Evolutionary conservation across 2,113 vertebrate species (phyloP), one percentile per base, ranked within the genome.

Genomic region (Eurystomus gularis): DNA sequence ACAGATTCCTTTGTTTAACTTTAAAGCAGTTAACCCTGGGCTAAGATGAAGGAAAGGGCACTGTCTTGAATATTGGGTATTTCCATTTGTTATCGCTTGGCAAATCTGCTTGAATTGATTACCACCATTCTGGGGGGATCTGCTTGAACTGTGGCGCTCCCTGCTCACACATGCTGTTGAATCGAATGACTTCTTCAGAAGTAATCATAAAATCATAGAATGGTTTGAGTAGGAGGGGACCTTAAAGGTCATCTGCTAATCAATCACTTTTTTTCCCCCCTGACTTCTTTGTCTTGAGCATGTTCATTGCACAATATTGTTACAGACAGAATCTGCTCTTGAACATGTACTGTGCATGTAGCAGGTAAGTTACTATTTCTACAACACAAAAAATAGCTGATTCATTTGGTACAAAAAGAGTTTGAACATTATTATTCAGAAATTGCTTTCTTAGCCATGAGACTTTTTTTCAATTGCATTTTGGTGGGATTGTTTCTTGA

Each of bases 341-440:
- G 77, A 78, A 71, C 1, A 0, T 28, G 35, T 20, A 3, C 49
- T n/a, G 33, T 51, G n/a, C 29, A 1, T 35, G 24, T 33, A 48
- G 76, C 55, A 66, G 35, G 26, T 97, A 46, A n/a, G 17, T 40
- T 73, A 3, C 1, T 83, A 26, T 54, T 91, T 82, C 51, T 83
- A 29, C 69, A 91, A 11, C 17, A 64, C n/a, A 72, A n/a, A 70
- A 82, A 88, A 49, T 4, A 90, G 40, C 42, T 77, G 39, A 7
- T 49, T 92, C 9, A 28, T 58, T 79, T 35, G 58, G 13, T 89
- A 28, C 70, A 75, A 82, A 84, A 82, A 28, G 54, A 55, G 69
- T 87, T 66, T 12, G 17, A 37, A 24, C 16, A 9, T 11, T 44
- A 15, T 61, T 72, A 37, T 44, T 76, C 48, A 89, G 9, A 87